Evolutionary conservation across 2,113 vertebrate genomes (phyloP), one percentile per base, ranked within the genome.

Genomic region (Amphilophus citrinellus): DNA sequence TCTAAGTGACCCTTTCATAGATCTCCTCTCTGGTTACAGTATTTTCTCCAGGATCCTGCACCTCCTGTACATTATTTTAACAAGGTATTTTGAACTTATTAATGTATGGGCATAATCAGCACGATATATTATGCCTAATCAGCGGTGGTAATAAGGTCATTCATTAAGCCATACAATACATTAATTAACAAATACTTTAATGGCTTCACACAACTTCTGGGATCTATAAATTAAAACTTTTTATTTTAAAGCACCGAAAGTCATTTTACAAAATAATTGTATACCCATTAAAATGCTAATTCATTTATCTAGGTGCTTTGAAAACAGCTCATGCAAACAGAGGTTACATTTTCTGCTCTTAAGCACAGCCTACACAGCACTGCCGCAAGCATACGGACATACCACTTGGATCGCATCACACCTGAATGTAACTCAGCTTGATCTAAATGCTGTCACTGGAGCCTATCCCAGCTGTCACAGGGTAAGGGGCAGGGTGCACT

Each of bases 121-220:
- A 61, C 84, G 82, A 91, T 88, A 20, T 44, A 90, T 86, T 82
- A 68, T 17, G 66, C 50, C 53, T n/a, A 79, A 79, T 71, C 30
- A 76, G 24, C 53, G 15, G 56, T 76, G 56, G 39, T 88, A 83
- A 88, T 88, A 50, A 79, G 76, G 76, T 65, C 37, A 87, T 86
- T 77, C 14, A 73, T 78, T 80, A 77, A 82, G 59, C 27, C 44
- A 76, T 62, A 71, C n/a, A 73, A 62, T 78, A 47, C 47, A 86
- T 86, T 81, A 39, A 88, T 88, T 81, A 83, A 87, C 57, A 89
- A 79, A 80, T 76, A 53, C 20, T 78, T 86, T 73, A 85, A 82
- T 77, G 56, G 56, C 30, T 82, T 86, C 2, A 42, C 47, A 61
- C 14, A 76, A 63, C 62, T 80, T 7, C 30, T 59, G 9, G 17